Base-by-base conservation (phyloP, 2,888 invertebrate genomes). In the Dasypolia templi region DNA sequence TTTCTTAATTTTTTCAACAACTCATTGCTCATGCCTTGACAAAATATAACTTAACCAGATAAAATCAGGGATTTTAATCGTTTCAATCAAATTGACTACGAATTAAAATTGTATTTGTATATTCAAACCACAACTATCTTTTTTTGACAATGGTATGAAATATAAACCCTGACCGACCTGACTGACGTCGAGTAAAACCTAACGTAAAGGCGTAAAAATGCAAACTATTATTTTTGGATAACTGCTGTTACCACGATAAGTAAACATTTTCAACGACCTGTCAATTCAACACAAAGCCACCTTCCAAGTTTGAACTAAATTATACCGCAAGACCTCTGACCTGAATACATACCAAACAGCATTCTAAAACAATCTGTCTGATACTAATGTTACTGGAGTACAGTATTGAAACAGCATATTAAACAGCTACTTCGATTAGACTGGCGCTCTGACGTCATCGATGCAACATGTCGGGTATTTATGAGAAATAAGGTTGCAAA, bases 401-500 rank as follows among this genome's bases (percentile, higher is more conserved):
- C 26, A n/a, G 67, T 69, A 80, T 65, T 75, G 72, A 75, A 79
- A 63, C 79, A 75, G 80, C 82, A 79, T 83, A 83, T 77, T 83
- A 80, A 77, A 71, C 66, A 77, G 76, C 35, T 66, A 72, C 75
- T 75, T 58, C 42, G 51, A n/a, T 11, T 62, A 26, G 14, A 72
- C 56, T 68, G 58, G 11, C 35, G 70, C 35, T 46, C 6, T 81
- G 82, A 81, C 73, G 77, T 81, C 77, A 68, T 66, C 55, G 65
- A 71, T 65, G 61, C 70, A 77, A 73, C 46, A 68, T 53, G 26
- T 62, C 35, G 42, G 49, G 26, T 61, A 82, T 78, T 66, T 68
- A 71, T 71, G 35, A 61, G 72, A 51, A 9, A n/a, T 70, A 70
- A 81, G 35, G 77, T 63, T 59, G 63, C 2, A 66, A 46, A 4